phyloP scores from a whole-genome alignment of 2,797 vertebrate genomes.

The Platyrinchus mystaceus region DNA sequence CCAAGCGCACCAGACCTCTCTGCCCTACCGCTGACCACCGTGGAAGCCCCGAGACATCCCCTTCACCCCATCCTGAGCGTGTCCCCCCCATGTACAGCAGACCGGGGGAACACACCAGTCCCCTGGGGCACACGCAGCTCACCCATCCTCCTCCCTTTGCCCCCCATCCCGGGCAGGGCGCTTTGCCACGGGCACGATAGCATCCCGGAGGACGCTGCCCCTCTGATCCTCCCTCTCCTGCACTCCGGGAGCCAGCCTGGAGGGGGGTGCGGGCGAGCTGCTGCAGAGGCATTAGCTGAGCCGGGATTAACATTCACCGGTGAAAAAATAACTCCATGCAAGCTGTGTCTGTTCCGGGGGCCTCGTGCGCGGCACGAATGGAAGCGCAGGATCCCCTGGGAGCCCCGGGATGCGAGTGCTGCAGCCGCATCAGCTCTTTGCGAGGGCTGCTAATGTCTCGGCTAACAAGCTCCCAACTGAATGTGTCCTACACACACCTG shows the following conservation, averaged over 20 bases:
- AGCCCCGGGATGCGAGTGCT: slow-evolving; percentile 16
- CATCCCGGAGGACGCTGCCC: not conserved
- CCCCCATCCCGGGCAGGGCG: rapidly evolving
- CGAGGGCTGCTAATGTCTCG: slow-evolving; percentile 38
- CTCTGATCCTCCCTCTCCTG: not conserved
- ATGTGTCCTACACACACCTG: slow-evolving; percentile 26
- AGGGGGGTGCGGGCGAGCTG: not conserved
- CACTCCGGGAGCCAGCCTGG: not conserved
- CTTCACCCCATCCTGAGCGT: not conserved
- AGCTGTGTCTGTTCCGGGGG: slow-evolving; percentile 43
- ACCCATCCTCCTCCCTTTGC: not conserved
- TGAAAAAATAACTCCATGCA: slow-evolving; percentile 25
- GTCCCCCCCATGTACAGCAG: not conserved
- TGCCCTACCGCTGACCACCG: not conserved
- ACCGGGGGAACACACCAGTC: not conserved
- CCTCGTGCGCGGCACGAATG: slow-evolving; percentile 25
- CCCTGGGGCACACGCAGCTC: not conserved
- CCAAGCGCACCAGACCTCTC: not conserved
- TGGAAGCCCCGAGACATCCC: rapidly evolving
- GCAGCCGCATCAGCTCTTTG: slow-evolving; percentile 60
- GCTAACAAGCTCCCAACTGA: slow-evolving; percentile 66
- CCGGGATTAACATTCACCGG: slow-evolving; percentile 32
- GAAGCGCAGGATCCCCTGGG: slow-evolving; percentile 52
- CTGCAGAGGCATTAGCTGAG: slow-evolving; percentile 25
- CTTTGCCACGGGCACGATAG: not conserved